Conservation (phyloP, 2,797 vertebrate genomes). For the Danionella dracula region DNA sequence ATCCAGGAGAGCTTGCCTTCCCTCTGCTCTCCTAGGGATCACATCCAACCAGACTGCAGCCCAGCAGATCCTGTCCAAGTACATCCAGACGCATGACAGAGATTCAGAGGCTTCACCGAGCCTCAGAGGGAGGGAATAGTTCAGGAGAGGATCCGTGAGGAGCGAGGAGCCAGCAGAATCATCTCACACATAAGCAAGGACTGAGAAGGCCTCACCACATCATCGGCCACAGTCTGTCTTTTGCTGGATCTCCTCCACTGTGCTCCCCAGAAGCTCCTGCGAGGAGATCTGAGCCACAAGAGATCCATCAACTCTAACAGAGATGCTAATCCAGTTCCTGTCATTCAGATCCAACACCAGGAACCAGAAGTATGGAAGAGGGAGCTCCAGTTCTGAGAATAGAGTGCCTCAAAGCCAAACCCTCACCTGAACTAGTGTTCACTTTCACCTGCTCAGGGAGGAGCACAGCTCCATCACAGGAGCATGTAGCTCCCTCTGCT, state of each 20-base stretch:
- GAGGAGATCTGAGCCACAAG: neutral
- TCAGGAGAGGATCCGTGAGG: conserved; percentile 16
- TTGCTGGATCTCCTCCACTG: conserved; percentile 38
- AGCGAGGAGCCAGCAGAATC: neutral
- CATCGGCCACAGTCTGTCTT: conserved; percentile 41
- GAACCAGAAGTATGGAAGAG: conserved; percentile 13
- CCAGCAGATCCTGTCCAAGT: conserved; percentile 24
- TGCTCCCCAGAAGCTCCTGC: conserved; percentile 27
- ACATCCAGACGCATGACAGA: conserved; percentile 33
- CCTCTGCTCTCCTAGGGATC: conserved; percentile 32
- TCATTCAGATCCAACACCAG: conserved; percentile 27
- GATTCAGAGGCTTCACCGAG: conserved; percentile 37
- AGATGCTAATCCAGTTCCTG: conserved; percentile 36
- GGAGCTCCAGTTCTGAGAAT: neutral
- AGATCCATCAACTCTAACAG: conserved; percentile 23
- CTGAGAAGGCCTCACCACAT: conserved; percentile 33
- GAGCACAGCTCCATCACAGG: too few species aligned
- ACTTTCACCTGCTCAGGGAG: too few species aligned
- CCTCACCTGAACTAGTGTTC: too few species aligned
- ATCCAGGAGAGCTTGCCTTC: conserved; percentile 30
- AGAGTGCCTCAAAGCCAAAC: too few species aligned
- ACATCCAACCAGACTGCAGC: conserved; percentile 31
- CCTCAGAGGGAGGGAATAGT: conserved; percentile 36
- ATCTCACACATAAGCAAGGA: conserved; percentile 16
- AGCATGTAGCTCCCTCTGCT: too few species aligned